Evolutionary conservation across 2,888 invertebrate genomes (phyloP).

Genomic region (Nemotelus pantherinus): DNA sequence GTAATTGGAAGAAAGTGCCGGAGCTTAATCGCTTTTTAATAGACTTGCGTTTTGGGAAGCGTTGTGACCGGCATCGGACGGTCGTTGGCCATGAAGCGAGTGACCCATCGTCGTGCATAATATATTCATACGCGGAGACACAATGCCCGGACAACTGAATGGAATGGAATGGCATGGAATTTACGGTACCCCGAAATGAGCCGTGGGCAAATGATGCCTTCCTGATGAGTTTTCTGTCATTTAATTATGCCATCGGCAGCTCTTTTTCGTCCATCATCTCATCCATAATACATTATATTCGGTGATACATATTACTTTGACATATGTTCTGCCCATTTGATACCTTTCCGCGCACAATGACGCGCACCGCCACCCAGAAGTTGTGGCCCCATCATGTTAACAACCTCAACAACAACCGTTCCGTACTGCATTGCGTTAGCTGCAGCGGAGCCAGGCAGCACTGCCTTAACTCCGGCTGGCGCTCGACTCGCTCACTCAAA

Average conservation of each 20-base stretch:
- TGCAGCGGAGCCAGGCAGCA: too few species aligned
- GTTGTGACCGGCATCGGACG: too few species aligned
- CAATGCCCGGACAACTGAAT: too few species aligned
- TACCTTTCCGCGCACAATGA: conserved; percentile 43
- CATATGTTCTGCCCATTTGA: conserved; percentile 46
- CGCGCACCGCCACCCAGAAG: conserved; percentile 40
- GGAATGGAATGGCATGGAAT: conserved; percentile 5
- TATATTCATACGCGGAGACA: too few species aligned
- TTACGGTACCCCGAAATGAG: conserved; percentile 11
- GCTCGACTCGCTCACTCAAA: not conserved
- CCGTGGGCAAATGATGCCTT: conserved; percentile 30
- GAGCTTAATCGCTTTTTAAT: too few species aligned
- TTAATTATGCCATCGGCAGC: conserved; percentile 44
- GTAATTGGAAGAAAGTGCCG: too few species aligned
- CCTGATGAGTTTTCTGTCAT: conserved; percentile 43
- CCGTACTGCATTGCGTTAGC: not conserved
- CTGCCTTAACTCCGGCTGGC: not conserved
- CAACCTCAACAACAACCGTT: conserved; percentile 29
- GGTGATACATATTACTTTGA: conserved; percentile 43
- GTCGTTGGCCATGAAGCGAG: too few species aligned
- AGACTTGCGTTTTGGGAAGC: too few species aligned
- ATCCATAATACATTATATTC: conserved; percentile 44
- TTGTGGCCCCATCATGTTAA: conserved; percentile 37
- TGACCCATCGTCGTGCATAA: too few species aligned
- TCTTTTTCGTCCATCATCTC: conserved; percentile 42